Evolutionary conservation across 2,113 vertebrate genomes (phyloP).

Genomic region (Excalfactoria chinensis): DNA sequence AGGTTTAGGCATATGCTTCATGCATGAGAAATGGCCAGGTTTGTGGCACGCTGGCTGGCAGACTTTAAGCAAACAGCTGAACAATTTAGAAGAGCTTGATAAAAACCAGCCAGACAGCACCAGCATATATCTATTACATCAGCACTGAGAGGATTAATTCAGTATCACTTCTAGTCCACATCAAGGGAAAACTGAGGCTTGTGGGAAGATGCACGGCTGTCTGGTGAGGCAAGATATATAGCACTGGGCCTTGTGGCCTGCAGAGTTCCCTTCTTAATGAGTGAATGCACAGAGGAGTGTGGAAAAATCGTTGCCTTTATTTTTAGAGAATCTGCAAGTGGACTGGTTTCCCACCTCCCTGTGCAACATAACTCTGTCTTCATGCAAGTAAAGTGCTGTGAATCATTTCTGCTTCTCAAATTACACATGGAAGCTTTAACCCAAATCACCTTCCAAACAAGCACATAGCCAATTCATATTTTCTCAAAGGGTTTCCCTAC

Average conservation of each 20-base stretch:
- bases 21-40: rapidly evolving
- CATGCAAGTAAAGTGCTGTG: neutral
- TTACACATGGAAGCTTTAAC: neutral
- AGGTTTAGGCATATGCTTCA: neutral
- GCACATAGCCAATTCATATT: neutral
- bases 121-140: neutral
- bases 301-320: neutral
- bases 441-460: neutral
- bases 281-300: rapidly evolving
- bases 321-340: neutral
- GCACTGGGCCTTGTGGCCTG: rapidly evolving
- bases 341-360: neutral
- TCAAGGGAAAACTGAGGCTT: neutral
- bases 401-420: neutral
- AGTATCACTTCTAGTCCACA: neutral
- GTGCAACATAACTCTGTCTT: neutral
- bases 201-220: rapidly evolving
- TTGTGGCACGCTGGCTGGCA: neutral
- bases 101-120: neutral
- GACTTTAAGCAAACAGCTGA: neutral
- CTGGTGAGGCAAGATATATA: neutral
- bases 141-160: neutral
- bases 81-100: neutral
- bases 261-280: neutral
- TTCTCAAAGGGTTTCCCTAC: neutral